Base-by-base conservation (phyloP, 2,797 vertebrate species). In the Lerista edwardsae region DNA sequence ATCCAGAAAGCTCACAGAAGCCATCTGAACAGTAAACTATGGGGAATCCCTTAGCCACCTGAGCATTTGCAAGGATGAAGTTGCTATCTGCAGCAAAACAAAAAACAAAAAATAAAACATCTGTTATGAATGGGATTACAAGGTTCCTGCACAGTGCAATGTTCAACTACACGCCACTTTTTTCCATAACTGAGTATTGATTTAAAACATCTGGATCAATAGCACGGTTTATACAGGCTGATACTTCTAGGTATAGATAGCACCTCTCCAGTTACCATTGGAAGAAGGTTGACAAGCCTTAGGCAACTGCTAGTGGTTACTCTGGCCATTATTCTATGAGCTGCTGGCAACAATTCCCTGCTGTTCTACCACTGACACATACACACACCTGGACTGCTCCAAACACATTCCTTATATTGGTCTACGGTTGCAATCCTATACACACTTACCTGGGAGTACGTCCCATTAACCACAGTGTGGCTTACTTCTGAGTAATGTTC, bases 11-110 rank as follows among this genome's bases (percentile, higher is more conserved):
- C 91, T 99, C 98, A 51, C 98, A 99, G 97, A 99, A 99, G 95
- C 98, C 98, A 98, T 99, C 98, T 0, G 98, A 99, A 95, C 98
- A 99, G 95, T 99, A 99, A 93, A 99, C 98, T 79, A 99, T 99
- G 75, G 98, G 98, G 92, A 98, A 99, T 85, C 98, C 98, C 90
- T 99, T 98, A 4, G 97, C 97, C 94, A 99, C 97, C 94, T 99
- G 98, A 91, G 98, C 98, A 83, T 99, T 99, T 91, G 98, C 98
- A 91, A 99, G 97, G 94, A 99, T 98, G 96, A 99, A 99, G 95
- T 99, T 99, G 94, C 98, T 99, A 90, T 99, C 98, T 99, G 96
- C 82, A 93, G 84, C 88, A 92, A 77, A 91, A 89, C 14, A 88
- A 77, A 91, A 89, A 12, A 88, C 51, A 84, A 77, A 94, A 75